Evolutionary conservation across 2,113 vertebrate genomes (phyloP), one percentile per base, ranked within the genome.

Genomic region (Tinamus guttatus): DNA sequence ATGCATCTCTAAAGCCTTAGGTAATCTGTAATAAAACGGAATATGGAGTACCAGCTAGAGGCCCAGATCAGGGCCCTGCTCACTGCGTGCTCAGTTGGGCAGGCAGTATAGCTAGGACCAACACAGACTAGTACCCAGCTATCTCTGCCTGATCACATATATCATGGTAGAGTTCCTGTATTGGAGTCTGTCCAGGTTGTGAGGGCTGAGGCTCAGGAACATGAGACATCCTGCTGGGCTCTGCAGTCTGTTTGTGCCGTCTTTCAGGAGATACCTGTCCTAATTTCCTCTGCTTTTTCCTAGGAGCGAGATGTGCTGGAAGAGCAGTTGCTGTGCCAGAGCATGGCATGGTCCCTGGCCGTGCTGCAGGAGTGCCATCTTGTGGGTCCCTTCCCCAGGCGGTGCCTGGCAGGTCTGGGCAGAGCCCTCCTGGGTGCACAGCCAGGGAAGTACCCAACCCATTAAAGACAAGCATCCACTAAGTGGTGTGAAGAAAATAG

Each of bases 51-150:
- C 38, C 17, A 64, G 14, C 22, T 41, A 56, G 18, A 32, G 21
- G 40, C 32, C n/a, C 11, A 24, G 17, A 12, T 19, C 25, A 73
- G 20, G 11, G 16, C 45, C 16, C 40, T 56, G 54, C 13, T 32
- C 34, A 40, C 34, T 4, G 7, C 9, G 4, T 45, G 7, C 40
- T 24, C 2, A 2, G 32, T 0, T 25, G 38, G 43, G 43, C n/a
- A 52, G 52, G 45, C 32, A 49, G 34, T 4, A 56, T 12, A 54
- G 56, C 27, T 47, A 34, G 58, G 58, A 56, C 22, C 38, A 22
- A 15, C 11, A 27, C 25, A 10, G 19, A 74, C 34, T 34, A 19
- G 54, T 6, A 30, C 22, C 27, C 34, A 52, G 60, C 11, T 17
- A 5, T 11, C 27, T 49, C 28, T 51, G 30, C 49, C 36, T 5